These are phyloP conservation scores for Serranus cabrilla DNA, from an alignment of 2,797 vertebrate genomes.

Conservation along the genomic window DNA sequence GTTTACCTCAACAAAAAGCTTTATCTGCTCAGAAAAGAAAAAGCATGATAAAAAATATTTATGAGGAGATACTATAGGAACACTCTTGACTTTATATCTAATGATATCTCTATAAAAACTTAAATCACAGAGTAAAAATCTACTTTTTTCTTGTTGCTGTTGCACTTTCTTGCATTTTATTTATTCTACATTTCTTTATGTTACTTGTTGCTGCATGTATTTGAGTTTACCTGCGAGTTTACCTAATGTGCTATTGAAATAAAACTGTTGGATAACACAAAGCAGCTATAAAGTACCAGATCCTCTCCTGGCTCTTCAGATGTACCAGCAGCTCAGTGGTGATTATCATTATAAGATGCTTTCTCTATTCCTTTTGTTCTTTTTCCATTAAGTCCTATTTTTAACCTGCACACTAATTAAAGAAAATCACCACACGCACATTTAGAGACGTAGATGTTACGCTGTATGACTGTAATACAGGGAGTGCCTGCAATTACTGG, in stretches of 20 bases:
- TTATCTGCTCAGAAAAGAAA: too few species aligned
- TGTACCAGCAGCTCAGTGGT: background rate
- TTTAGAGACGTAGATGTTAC: background rate
- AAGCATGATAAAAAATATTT: too few species aligned
- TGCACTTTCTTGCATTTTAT: too few species aligned
- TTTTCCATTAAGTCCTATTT: background rate
- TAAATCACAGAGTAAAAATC: too few species aligned
- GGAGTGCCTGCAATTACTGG: constrained; percentile 24
- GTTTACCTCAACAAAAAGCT: too few species aligned
- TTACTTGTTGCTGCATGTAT: background rate
- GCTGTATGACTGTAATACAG: background rate
- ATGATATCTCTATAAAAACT: too few species aligned
- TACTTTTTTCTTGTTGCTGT: too few species aligned
- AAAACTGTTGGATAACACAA: background rate
- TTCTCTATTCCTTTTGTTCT: background rate
- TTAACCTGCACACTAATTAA: background rate
- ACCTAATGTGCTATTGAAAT: background rate
- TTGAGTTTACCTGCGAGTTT: background rate
- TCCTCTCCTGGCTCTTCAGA: too few species aligned
- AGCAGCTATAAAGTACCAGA: background rate
- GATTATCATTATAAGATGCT: background rate
- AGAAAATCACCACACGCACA: too few species aligned
- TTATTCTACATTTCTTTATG: background rate
- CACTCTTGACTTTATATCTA: too few species aligned
- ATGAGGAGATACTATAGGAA: too few species aligned